A percentile compares a stretch with the other conserved stretches of the same genome.
phyloP scores from a whole-genome alignment of 2,113 vertebrate genomes.

The Gymnogyps californianus region DNA sequence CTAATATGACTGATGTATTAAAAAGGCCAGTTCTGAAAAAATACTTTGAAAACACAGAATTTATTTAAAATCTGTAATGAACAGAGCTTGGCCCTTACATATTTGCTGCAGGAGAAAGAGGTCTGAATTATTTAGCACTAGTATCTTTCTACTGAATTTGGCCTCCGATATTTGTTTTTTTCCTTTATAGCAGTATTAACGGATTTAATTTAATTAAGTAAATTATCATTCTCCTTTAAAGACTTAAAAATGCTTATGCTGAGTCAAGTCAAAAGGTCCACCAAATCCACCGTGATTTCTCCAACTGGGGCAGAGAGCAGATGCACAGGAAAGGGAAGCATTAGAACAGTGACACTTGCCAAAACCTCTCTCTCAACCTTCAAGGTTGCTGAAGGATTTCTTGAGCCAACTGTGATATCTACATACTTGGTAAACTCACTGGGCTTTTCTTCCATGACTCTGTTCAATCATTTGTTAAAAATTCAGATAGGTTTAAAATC shows the following conservation, averaged over 20 bases:
- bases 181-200: background rate
- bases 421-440: background rate
- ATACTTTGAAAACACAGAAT: background rate
- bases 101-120: background rate
- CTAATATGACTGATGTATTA: background rate
- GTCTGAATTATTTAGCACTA: background rate
- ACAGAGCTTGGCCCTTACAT: fast-evolving
- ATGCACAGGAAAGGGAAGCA: background rate
- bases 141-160: background rate
- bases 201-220: background rate
- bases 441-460: background rate
- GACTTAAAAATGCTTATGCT: background rate
- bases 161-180: background rate
- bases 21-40: background rate
- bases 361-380: background rate
- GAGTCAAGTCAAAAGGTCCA: background rate
- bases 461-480: background rate
- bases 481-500: background rate
- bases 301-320: background rate
- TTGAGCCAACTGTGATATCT: background rate
- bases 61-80: background rate
- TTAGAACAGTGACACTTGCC: background rate
- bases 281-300: background rate
- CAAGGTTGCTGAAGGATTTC: background rate
- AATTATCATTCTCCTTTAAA: background rate